Conservation (phyloP, 2,113 vertebrate genomes). For the Macquaria australasica region DNA sequence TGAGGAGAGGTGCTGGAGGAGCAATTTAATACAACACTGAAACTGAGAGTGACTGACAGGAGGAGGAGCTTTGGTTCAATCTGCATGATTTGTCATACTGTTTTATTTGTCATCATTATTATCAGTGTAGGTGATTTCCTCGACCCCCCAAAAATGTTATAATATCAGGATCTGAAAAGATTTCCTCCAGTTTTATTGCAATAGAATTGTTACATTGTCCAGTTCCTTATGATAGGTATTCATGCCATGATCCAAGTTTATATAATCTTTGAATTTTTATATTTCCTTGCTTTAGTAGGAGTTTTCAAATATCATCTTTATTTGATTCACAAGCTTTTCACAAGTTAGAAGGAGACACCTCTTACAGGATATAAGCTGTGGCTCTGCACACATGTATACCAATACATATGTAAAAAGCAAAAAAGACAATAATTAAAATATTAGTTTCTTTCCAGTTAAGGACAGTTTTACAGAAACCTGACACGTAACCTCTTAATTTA, state of each 20-base stretch:
- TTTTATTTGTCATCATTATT: not conserved
- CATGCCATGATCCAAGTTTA: not conserved
- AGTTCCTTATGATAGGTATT: not conserved
- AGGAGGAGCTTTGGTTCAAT: constrained; percentile 3
- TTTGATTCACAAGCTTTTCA: not conserved
- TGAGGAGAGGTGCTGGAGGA: constrained; percentile 58
- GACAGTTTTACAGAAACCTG: not conserved
- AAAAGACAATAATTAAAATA: not conserved
- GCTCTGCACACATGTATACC: not conserved
- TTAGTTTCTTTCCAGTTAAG: not conserved
- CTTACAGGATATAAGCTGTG: not conserved
- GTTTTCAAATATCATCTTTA: not conserved
- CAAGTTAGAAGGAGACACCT: not conserved
- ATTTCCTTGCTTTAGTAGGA: not conserved
- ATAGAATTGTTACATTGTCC: not conserved
- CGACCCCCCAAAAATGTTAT: not conserved
- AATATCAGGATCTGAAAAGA: not conserved
- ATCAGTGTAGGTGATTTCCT: not conserved
- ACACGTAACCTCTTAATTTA: constrained; percentile 30
- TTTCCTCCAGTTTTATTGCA: not conserved
- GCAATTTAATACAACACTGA: constrained; percentile 39
- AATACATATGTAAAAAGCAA: not conserved
- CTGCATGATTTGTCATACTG: too few relatives aligned
- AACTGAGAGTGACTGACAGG: constrained; percentile 27
- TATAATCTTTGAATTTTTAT: not conserved